Evolutionary conservation across 2,797 vertebrate species (phyloP).

Genomic region (Ispidina lecontei): DNA sequence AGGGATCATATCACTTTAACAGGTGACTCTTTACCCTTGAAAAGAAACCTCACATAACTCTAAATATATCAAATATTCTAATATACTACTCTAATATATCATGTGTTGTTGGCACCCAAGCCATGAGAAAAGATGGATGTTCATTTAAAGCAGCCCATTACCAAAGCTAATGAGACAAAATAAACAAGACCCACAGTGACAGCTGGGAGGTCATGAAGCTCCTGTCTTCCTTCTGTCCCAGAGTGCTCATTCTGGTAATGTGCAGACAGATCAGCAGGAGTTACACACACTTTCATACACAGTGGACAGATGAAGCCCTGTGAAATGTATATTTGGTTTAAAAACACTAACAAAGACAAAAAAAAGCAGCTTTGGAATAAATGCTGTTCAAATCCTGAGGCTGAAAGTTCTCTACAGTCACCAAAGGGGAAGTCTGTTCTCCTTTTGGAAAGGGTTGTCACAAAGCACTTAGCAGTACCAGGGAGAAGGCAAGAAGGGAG

Average conservation of each 20-base stretch:
- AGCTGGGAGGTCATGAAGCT: constrained; percentile 67
- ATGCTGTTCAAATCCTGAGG: not conserved
- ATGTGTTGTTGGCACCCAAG: not conserved
- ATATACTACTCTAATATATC: too few species aligned
- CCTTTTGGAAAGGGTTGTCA: not conserved
- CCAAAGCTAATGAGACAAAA: constrained; percentile 74
- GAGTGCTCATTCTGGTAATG: constrained; percentile 79
- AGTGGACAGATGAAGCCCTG: constrained; percentile 85
- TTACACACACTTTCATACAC: constrained; percentile 81
- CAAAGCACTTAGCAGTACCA: not conserved
- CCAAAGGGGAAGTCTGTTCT: not conserved
- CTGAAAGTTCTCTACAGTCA: not conserved
- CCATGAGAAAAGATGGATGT: constrained; percentile 3
- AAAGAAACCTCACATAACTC: not conserved
- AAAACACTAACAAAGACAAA: constrained; percentile 30
- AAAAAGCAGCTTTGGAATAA: constrained; percentile 1
- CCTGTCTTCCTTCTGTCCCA: constrained; percentile 72
- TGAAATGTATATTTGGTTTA: constrained; percentile 74
- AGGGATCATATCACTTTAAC: not conserved
- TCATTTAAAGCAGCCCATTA: constrained; percentile 65
- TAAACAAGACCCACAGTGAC: constrained; percentile 76
- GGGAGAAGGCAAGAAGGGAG: not conserved
- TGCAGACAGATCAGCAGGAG: constrained; percentile 77
- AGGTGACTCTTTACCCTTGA: not conserved
- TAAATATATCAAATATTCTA: too few species aligned